These are phyloP conservation scores for Sinocyclocheilus grahami DNA, from an alignment of 2,113 vertebrate species.

Conservation along the genomic window DNA sequence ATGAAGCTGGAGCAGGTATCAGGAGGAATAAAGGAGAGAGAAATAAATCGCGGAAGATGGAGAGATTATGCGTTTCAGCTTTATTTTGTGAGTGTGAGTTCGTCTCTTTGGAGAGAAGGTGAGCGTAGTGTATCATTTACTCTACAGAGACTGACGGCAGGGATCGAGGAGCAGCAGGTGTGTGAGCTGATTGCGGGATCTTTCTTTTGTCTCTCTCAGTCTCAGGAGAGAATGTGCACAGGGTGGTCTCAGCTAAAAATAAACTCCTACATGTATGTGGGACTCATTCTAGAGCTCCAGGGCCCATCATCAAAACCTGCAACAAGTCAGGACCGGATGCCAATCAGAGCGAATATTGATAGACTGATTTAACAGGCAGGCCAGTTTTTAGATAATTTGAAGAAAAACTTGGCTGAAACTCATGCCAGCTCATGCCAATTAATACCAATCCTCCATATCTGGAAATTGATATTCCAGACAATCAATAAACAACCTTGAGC, in stretches of 20 bases:
- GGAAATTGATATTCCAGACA: neutral
- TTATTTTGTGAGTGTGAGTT: neutral
- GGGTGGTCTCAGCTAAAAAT: constrained; percentile 52
- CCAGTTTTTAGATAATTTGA: neutral
- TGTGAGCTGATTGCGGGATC: constrained; percentile 50
- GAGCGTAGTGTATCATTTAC: neutral
- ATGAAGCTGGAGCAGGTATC: constrained; percentile 37
- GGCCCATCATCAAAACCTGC: constrained; percentile 6
- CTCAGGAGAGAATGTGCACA: constrained; percentile 26
- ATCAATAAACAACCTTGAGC: neutral
- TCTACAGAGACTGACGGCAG: constrained; percentile 15
- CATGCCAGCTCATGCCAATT: neutral
- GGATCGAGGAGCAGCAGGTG: constrained; percentile 50
- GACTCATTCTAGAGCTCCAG: constrained; percentile 29
- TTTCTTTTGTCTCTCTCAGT: constrained; percentile 32
- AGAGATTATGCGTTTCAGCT: constrained; percentile 4
- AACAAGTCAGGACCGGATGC: constrained; percentile 21
- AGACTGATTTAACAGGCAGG: neutral
- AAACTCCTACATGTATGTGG: constrained; percentile 17
- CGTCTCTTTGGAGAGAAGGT: neutral
- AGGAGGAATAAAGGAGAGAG: constrained; percentile 46
- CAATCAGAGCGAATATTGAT: neutral
- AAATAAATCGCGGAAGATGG: constrained; percentile 19
- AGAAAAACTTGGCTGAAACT: neutral
- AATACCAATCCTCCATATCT: neutral